These are phyloP conservation scores for Tangara arthus DNA, from an alignment of 2,797 vertebrate species.

Conservation along the genomic window DNA sequence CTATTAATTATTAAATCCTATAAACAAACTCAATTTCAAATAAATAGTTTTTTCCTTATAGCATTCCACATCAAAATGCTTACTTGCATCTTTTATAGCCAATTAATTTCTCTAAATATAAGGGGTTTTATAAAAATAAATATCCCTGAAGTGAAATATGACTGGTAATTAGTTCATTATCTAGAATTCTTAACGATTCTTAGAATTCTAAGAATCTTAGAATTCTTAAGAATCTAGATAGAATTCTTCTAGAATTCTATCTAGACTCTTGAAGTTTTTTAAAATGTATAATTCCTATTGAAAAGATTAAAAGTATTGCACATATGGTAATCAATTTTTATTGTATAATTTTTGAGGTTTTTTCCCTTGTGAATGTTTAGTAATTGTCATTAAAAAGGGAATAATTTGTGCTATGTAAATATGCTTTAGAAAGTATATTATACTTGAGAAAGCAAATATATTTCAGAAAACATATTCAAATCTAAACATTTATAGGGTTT, in stretches of 20 bases:
- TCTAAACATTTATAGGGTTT: background rate
- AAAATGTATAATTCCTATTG: background rate
- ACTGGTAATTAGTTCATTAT: background rate
- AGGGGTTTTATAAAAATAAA: accelerated
- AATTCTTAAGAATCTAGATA: too few relatives aligned
- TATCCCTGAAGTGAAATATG: background rate
- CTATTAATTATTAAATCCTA: background rate
- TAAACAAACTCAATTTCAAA: background rate
- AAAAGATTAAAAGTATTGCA: background rate
- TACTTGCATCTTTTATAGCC: background rate
- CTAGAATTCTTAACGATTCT: background rate
- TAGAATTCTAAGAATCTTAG: too few relatives aligned
- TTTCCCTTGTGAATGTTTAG: background rate
- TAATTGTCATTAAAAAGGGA: background rate
- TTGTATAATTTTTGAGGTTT: background rate
- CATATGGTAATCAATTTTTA: background rate
- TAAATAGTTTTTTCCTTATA: background rate
- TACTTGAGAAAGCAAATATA: background rate
- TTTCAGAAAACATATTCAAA: background rate
- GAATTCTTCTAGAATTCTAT: too few relatives aligned
- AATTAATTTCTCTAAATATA: background rate
- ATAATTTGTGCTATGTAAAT: background rate
- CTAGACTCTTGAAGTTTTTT: background rate
- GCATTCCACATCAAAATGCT: background rate
- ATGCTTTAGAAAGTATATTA: background rate